Conservation (phyloP, 2,797 vertebrate species). For the Dipus sagitta region DNA sequence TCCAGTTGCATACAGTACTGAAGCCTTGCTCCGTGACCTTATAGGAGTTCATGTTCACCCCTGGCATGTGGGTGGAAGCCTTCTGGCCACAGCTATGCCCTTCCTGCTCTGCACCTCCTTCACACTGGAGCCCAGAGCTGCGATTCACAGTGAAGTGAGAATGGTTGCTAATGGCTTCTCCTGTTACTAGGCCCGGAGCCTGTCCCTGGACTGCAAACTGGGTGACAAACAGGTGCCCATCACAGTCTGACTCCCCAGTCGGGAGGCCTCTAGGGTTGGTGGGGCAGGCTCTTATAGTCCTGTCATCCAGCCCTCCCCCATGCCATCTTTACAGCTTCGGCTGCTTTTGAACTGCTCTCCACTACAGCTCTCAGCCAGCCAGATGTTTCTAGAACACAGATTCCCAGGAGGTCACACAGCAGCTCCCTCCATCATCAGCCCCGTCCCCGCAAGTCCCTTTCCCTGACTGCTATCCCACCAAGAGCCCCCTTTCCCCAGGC, state of each 20-base stretch:
- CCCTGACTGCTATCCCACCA: neutral
- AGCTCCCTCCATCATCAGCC: no score
- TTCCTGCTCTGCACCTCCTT: neutral
- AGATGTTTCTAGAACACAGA: neutral
- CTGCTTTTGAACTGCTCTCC: neutral
- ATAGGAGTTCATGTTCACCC: neutral
- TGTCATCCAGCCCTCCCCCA: no score
- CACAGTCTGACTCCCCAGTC: neutral
- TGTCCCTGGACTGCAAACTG: neutral
- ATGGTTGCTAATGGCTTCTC: neutral
- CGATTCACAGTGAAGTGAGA: neutral
- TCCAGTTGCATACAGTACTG: rapidly evolving
- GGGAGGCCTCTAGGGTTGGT: neutral
- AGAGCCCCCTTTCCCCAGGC: neutral
- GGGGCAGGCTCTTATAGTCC: no score
- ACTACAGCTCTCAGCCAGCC: neutral
- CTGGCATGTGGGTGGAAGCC: neutral
- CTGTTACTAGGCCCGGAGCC: neutral
- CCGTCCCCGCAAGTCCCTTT: no score
- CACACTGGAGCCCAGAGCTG: neutral
- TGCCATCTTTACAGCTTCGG: neutral
- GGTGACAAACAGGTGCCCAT: no score
- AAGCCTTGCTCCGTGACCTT: neutral
- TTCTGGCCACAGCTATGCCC: neutral
- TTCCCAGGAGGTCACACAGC: neutral